Evolutionary conservation across 1,140 invertebrate genomes (phyloP), one percentile per base, ranked within the genome.

Genomic region (Drosophila neocordata): DNA sequence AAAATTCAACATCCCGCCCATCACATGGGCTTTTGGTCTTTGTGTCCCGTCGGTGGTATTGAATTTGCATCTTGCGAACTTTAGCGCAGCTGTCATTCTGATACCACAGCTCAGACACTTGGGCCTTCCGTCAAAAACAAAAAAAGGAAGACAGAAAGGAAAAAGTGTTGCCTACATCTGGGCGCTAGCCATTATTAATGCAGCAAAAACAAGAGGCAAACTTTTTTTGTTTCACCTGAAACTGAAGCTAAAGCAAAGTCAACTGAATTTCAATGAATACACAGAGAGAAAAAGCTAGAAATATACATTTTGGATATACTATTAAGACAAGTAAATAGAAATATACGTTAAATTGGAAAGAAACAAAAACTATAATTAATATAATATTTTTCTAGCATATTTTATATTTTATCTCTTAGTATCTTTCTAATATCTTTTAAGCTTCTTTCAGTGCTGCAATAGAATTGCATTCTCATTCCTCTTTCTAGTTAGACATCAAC

Each of bases 171-270:
- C 67, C 77, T 69, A 67, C 61, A 61, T 69, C 69, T 52, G 58
- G 37, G 62, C 74, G 61, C 73, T 57, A n/a, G 53, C 65, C 78
- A 82, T 78, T 78, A 88, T 88, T 85, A 85, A 79, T 85, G 73
- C 73, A 78, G 64, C 82, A 82, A 79, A 35, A 57, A 52, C 15
- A 37, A 8, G 38, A 22, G 37, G 44, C 22, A 31, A 55, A 71
- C 35, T 56, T 65, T 44, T 38, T 44, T 24, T 24, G 1, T 24
- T n/a, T 24, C 58, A 41, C 58, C 31, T 2, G 38, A 48, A 53
- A 31, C 67, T 61, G 37, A 31, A 76, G 59, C 12, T 53, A 41
- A 62, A 75, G 18, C 31, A 69, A 48, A 48, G 41, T 48, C 41
- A 48, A 48, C 41, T 48, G 41, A 48, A 48, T 48, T 48, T 48